Conservation (phyloP, 2,888 invertebrate species). For the Eremobia ochroleuca region DNA sequence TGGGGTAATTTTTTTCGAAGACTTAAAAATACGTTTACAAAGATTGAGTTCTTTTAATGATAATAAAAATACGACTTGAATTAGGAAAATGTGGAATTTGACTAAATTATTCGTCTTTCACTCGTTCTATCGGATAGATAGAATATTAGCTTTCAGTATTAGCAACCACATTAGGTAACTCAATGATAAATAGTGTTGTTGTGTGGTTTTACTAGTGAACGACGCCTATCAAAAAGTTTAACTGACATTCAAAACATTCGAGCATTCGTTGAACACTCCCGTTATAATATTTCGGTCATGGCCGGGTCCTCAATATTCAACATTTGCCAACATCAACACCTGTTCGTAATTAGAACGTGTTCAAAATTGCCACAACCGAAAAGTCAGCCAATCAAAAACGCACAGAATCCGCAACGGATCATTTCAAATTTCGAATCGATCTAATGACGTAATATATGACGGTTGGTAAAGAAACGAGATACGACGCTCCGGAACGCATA, state of each 20-base stretch:
- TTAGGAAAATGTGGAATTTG: neutral
- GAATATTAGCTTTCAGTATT: neutral
- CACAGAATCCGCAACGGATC: slow-evolving; percentile 58
- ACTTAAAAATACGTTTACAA: neutral
- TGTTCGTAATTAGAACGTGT: slow-evolving; percentile 67
- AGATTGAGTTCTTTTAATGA: neutral
- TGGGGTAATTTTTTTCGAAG: neutral
- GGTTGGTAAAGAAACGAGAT: slow-evolving; percentile 80
- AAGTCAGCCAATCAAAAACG: slow-evolving; percentile 62
- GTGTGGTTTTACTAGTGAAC: neutral
- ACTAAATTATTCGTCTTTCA: neutral
- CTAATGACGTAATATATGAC: slow-evolving; percentile 79
- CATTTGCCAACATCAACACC: slow-evolving; percentile 59
- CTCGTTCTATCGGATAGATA: neutral
- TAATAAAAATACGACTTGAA: neutral
- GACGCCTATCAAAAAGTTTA: slow-evolving; percentile 23
- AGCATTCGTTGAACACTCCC: slow-evolving; percentile 15
- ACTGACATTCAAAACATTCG: slow-evolving; percentile 2
- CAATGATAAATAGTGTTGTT: neutral
- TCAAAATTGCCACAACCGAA: slow-evolving; percentile 52
- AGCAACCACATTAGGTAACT: neutral
- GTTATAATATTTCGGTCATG: slow-evolving; percentile 46
- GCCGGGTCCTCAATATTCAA: slow-evolving; percentile 42
- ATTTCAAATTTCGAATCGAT: slow-evolving; percentile 62
- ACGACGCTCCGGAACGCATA: slow-evolving; percentile 70